Evolutionary conservation across 2,888 invertebrate genomes (phyloP).

Genomic region (Sarcophaga rosellei): DNA sequence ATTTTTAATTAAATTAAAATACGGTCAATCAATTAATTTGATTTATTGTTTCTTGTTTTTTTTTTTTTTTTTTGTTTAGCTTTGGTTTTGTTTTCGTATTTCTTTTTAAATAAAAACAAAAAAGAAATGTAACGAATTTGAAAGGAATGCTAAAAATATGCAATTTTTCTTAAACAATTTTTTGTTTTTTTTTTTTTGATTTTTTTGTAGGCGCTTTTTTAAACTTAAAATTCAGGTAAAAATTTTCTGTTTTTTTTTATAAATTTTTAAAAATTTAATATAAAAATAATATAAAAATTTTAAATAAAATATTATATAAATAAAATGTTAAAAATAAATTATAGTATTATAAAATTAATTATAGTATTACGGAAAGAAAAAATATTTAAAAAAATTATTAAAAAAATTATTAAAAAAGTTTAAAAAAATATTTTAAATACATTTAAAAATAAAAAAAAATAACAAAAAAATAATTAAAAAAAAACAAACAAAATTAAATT

Average conservation of each 20-base stretch:
- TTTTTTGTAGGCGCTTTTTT: slow-evolving; percentile 52
- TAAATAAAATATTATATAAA: slow-evolving; percentile 26
- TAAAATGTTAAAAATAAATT: background rate
- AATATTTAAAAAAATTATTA: slow-evolving; percentile 5
- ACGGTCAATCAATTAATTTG: slow-evolving; percentile 66
- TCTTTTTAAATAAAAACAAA: slow-evolving; percentile 6
- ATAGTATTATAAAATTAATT: background rate
- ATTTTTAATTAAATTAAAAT: slow-evolving; percentile 10
- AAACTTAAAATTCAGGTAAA: slow-evolving; percentile 66
- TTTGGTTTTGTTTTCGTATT: too few relatives aligned
- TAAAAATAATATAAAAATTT: slow-evolving; percentile 17
- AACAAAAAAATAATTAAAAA: background rate
- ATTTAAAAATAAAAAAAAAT: slow-evolving; percentile 1
- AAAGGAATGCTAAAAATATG: slow-evolving; percentile 67
- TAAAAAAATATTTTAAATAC: slow-evolving; percentile 4
- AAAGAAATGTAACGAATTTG: slow-evolving; percentile 13
- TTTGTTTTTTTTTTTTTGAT: slow-evolving; percentile 47
- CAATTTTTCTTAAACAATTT: slow-evolving; percentile 68
- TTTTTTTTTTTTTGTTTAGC: background rate
- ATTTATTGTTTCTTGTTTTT: slow-evolving; percentile 45
- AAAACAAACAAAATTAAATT: background rate
- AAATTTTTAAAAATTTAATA: slow-evolving; percentile 4
- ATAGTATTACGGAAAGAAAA: background rate
- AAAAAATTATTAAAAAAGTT: slow-evolving; percentile 6
- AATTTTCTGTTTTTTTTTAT: slow-evolving; percentile 5